phyloP scores from a whole-genome alignment of 2,113 vertebrate genomes.

The Thunnus maccoyii region DNA sequence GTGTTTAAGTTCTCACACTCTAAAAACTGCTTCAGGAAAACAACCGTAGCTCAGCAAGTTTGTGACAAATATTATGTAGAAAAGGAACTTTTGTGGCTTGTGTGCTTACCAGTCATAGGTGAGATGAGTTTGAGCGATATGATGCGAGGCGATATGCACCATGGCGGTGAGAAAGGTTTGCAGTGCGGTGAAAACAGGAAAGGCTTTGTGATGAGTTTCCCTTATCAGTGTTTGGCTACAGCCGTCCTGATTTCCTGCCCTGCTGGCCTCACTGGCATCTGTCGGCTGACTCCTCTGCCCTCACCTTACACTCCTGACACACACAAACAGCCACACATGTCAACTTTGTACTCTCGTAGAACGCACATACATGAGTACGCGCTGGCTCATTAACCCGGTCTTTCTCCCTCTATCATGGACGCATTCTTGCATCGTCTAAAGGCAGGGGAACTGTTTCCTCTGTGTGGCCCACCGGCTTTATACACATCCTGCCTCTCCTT shows the following conservation, averaged over 20 bases:
- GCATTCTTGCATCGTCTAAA: conserved; percentile 28
- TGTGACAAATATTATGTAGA: conserved; percentile 18
- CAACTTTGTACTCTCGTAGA: conserved; percentile 27
- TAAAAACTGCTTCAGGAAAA: background rate
- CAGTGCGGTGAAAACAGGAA: conserved; percentile 84
- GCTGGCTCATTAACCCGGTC: conserved; percentile 17
- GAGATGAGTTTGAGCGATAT: conserved; percentile 21
- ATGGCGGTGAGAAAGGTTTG: conserved; percentile 48
- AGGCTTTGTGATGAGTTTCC: conserved; percentile 74
- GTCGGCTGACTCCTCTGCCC: conserved; percentile 83
- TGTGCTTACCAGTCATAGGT: conserved; percentile 23
- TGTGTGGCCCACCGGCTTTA: conserved; percentile 31
- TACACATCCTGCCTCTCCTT: conserved; percentile 62
- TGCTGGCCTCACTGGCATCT: conserved; percentile 74
- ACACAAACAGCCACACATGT: conserved; percentile 24
- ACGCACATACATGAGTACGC: conserved; percentile 11
- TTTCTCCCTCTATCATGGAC: conserved; percentile 7
- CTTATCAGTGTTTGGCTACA: conserved; percentile 84
- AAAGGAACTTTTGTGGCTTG: background rate
- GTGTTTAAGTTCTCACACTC: background rate
- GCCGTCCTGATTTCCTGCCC: conserved; percentile 82
- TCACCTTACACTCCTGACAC: conserved; percentile 56
- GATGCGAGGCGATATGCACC: background rate
- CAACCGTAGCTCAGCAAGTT: conserved; percentile 7
- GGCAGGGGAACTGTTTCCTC: conserved; percentile 60